Percentiles rank a stretch among this genome's conserved stretches.
These are phyloP conservation scores for Elephantulus edwardii DNA, from an alignment of 2,113 vertebrate species.

Conservation along the genomic window DNA sequence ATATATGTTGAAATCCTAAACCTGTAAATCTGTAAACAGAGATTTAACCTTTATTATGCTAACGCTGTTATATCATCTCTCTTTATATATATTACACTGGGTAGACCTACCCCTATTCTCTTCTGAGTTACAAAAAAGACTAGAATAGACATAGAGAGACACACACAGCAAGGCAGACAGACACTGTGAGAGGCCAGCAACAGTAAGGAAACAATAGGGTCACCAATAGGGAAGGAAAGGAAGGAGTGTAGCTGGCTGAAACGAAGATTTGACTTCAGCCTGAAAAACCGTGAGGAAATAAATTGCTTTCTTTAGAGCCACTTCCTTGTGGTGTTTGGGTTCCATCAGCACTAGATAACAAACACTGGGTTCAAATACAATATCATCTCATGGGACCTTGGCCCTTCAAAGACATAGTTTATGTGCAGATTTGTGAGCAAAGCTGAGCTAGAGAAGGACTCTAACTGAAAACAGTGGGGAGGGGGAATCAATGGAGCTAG, in stretches of 20 bases:
- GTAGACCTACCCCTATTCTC: not conserved
- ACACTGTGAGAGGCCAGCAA: not conserved
- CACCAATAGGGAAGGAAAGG: not conserved
- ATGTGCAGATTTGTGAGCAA: not conserved
- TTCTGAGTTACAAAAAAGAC: not conserved
- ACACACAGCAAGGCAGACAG: not conserved
- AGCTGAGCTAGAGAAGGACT: not conserved
- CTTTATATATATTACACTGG: not conserved
- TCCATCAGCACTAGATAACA: not conserved
- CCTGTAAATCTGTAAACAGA: not conserved
- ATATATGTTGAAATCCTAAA: not conserved
- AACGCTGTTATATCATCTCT: not conserved
- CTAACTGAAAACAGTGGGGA: constrained; percentile 42
- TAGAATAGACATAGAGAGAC: not conserved
- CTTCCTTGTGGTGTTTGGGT: not conserved
- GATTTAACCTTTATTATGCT: not conserved
- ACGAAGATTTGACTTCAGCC: not conserved
- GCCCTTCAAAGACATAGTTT: not conserved
- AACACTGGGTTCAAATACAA: not conserved
- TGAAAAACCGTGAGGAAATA: not conserved
- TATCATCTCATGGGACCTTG: not conserved
- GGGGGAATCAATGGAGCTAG: constrained; percentile 32
- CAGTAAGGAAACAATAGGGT: not conserved
- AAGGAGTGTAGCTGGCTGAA: not conserved
- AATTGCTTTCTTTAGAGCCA: not conserved